phyloP scores from a whole-genome alignment of 1,140 invertebrate genomes.

The Nomia melanderi region DNA sequence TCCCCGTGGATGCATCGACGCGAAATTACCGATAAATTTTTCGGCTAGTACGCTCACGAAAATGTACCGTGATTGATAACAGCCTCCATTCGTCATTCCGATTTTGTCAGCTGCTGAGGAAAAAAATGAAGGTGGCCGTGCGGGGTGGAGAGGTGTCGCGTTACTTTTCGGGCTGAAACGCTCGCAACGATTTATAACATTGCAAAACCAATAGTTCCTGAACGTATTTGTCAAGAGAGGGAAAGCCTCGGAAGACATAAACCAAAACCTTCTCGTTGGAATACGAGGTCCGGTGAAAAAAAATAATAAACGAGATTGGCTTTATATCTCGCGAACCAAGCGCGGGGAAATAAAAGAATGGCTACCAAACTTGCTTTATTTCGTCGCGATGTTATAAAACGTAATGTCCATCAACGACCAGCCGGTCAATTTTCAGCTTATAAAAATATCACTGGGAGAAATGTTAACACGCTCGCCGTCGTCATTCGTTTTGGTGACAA shows the following conservation, averaged over 20 bases:
- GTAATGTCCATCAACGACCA: too few relatives aligned
- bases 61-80: conserved; percentile 44
- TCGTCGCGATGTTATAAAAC: too few relatives aligned
- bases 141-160: neutral
- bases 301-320: too few relatives aligned
- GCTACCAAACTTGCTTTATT: too few relatives aligned
- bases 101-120: conserved; percentile 21
- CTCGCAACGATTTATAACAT: conserved; percentile 15
- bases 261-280: too few relatives aligned
- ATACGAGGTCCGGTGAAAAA: too few relatives aligned
- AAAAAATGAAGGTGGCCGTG: neutral
- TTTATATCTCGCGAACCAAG: too few relatives aligned
- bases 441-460: too few relatives aligned
- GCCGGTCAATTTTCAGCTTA: too few relatives aligned
- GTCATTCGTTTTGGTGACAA: too few relatives aligned
- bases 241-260: neutral
- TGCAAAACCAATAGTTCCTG: conserved; percentile 18
- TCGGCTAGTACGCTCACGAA: neutral
- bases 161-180: conserved; percentile 21
- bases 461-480: too few relatives aligned
- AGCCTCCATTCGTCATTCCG: conserved; percentile 13
- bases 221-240: conserved; percentile 6
- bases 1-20: conserved; percentile 17
- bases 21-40: conserved; percentile 44
- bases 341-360: too few relatives aligned